phyloP scores from a whole-genome alignment of 2,113 vertebrate genomes.

The Gorsachius goisagi region DNA sequence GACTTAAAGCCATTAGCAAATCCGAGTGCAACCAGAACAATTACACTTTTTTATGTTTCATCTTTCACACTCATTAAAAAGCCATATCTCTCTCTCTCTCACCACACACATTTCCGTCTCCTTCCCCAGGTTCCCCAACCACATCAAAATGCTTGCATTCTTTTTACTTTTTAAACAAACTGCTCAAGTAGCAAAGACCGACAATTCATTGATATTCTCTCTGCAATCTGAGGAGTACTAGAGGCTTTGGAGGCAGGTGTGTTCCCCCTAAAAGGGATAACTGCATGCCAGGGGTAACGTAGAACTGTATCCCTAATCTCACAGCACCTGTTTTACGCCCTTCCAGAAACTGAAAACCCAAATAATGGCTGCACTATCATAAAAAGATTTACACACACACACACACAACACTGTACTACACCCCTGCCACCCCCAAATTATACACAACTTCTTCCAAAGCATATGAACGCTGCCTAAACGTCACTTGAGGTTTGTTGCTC shows the following conservation, averaged over 20 bases:
- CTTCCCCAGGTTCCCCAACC: not conserved
- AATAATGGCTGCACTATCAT: not conserved
- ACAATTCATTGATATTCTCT: not conserved
- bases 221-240: not conserved
- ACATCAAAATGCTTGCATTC: rapidly evolving
- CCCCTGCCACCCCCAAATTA: not conserved
- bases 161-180: not conserved
- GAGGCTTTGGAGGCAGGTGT: not conserved
- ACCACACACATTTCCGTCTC: not conserved
- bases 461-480: not conserved
- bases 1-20: conserved; percentile 62
- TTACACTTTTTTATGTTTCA: not conserved
- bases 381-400: not conserved
- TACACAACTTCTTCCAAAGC: not conserved
- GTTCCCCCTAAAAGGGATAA: not conserved
- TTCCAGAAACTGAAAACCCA: not conserved
- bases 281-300: rapidly evolving
- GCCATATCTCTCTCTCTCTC: not conserved
- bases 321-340: rapidly evolving
- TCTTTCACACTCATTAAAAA: not conserved
- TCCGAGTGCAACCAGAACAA: not conserved
- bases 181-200: not conserved
- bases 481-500: not conserved
- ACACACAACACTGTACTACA: not conserved
- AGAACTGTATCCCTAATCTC: not conserved